Percentiles rank a stretch among this genome's conserved stretches.
These are phyloP conservation scores for Egretta garzetta DNA, from an alignment of 2,113 vertebrate species.

Conservation along the genomic window DNA sequence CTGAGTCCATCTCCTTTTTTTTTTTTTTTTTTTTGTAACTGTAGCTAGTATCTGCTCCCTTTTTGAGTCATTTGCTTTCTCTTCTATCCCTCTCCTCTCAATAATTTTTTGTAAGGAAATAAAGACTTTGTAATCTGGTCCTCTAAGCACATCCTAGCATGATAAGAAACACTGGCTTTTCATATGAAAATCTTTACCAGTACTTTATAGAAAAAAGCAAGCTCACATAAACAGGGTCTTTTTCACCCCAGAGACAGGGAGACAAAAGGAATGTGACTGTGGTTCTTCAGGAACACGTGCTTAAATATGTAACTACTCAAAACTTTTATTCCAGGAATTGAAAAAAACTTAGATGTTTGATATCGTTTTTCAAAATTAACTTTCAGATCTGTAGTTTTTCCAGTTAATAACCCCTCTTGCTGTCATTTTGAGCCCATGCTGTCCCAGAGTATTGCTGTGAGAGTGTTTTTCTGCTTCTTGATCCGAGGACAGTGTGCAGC, in stretches of 20 bases:
- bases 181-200: not conserved
- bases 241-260: not conserved
- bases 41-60: not conserved
- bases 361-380: not conserved
- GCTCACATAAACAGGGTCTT: not conserved
- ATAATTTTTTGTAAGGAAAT: not conserved
- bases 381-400: not conserved
- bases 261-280: not conserved
- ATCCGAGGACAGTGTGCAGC: not conserved
- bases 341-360: not conserved
- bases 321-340: not conserved
- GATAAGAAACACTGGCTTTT: not conserved
- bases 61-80: not conserved
- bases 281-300: not conserved
- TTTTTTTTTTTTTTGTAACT: not conserved
- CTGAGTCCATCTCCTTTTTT: no score
- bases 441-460: not conserved
- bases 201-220: not conserved
- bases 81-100: not conserved
- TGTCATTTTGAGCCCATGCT: not conserved
- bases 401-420: not conserved
- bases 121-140: not conserved
- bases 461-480: not conserved
- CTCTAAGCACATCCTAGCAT: not conserved
- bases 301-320: not conserved